A percentile compares a stretch with the other conserved stretches of the same genome.
phyloP scores from a whole-genome alignment of 2,888 invertebrate genomes.

The Hofmannophila pseudospretella region DNA sequence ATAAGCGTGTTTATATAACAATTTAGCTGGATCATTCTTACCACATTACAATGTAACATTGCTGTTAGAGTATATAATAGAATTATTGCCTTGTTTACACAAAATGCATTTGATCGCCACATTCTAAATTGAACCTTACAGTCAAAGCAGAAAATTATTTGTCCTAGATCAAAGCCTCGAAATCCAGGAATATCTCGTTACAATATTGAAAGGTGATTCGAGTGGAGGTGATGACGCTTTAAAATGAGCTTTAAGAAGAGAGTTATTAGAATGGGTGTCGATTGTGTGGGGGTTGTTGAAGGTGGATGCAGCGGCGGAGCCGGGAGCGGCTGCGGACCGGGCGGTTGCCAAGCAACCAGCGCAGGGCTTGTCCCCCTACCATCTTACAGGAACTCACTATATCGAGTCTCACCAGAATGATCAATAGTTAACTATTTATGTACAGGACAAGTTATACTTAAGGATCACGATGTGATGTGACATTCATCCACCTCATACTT shows the following conservation, averaged over 20 bases:
- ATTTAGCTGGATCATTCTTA: too few species aligned
- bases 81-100: conserved; percentile 13
- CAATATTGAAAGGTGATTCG: conserved; percentile 1
- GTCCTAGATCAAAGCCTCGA: conserved; percentile 1
- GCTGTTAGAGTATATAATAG: too few species aligned
- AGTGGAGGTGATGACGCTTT: background rate
- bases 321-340: conserved; percentile 19
- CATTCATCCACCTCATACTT: too few species aligned
- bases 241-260: background rate
- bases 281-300: conserved; percentile 4
- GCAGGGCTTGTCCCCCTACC: conserved; percentile 8
- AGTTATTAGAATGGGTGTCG: background rate
- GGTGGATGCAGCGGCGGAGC: conserved; percentile 15
- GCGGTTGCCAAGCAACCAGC: conserved; percentile 26
- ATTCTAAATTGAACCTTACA: conserved; percentile 9
- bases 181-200: conserved; percentile 5
- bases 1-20: too few species aligned
- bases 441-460: too few species aligned
- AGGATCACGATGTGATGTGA: too few species aligned
- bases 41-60: too few species aligned
- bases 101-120: conserved; percentile 1
- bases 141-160: conserved; percentile 4
- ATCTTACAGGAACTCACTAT: too few species aligned
- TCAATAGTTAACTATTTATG: too few species aligned
- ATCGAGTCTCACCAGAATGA: too few species aligned